Base-by-base conservation (phyloP, 1,140 invertebrate genomes). In the Samia ricini region DNA sequence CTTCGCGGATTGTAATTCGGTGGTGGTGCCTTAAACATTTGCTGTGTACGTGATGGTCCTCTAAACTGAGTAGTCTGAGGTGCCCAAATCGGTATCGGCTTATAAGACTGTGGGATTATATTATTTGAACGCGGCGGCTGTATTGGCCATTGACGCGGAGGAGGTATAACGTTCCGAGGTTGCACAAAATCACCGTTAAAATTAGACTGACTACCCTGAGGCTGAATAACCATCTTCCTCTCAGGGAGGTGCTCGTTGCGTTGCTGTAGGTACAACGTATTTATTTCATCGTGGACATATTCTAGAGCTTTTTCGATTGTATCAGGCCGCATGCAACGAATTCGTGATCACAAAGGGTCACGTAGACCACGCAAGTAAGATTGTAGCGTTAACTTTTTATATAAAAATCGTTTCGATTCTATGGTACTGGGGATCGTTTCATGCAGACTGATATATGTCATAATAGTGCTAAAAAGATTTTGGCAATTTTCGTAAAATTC, bases 401-500 rank as follows among this genome's bases (percentile, higher is more conserved):
- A 59, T 15, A 69, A 19, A 4, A 2, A 33, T 2, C 55, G 59
- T 52, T 70, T 73, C n/a, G 71, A 68, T 24, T 70, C 63, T 29
- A 69, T 56, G 4, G 67, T 69, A 8, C 61, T 66, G 6, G 5
- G 10, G 20, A 69, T n/a, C 10, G 48, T 26, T 20, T 74, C 68
- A 24, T 74, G 68, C 24, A 70, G 60, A 0, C 63, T 56, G 2
- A 68, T 56, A 21, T 68, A 74, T 0, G 65, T 66, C 63, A 71
- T 68, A n/a, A 74, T 66, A 2, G n/a, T n/a, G n/a, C n/a, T n/a
- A n/a, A n/a, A n/a, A n/a, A n/a, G n/a, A n/a, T n/a, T n/a, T n/a
- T n/a, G 59, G n/a, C 61, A 69, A 26, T 63, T 50, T 8, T 71
- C 72, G 36, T 69, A 74, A 55, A 66, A 69, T 42, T 69, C 64